These are phyloP conservation scores for Metopia argyrocephala DNA, from an alignment of 2,888 invertebrate genomes.

Conservation along the genomic window DNA sequence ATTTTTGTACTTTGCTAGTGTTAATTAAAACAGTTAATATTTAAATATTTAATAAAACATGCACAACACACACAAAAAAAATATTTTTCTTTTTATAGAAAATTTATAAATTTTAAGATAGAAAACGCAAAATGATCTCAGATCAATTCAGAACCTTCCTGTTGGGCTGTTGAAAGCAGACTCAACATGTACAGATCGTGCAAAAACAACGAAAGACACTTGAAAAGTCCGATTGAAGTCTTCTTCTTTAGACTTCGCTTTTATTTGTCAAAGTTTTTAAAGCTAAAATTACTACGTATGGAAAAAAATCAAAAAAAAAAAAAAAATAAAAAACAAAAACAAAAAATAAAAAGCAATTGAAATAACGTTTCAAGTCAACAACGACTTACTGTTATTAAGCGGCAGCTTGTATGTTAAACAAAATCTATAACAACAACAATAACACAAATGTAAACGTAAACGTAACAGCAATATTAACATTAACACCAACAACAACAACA, in stretches of 20 bases:
- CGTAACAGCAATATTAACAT: neutral
- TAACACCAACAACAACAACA: neutral
- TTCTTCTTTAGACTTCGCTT: neutral
- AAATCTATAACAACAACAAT: neutral
- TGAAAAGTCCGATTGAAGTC: constrained; percentile 32
- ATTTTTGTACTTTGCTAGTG: too few species aligned
- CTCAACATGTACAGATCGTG: constrained; percentile 72
- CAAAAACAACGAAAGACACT: constrained; percentile 71
- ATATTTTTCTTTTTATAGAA: neutral
- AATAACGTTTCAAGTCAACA: neutral
- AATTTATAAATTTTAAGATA: neutral
- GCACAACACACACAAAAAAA: too few species aligned
- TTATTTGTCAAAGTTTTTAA: constrained; percentile 2
- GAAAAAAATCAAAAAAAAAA: neutral
- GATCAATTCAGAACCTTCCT: constrained; percentile 72
- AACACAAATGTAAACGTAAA: neutral
- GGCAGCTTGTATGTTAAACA: neutral
- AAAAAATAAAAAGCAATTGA: constrained; percentile 8
- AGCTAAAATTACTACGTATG: constrained; percentile 10
- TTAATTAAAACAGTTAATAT: too few species aligned
- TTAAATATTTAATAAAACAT: too few species aligned
- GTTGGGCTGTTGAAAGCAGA: constrained; percentile 75
- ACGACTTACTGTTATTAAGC: neutral
- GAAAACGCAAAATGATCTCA: constrained; percentile 10
- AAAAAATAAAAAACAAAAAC: constrained; percentile 1